A percentile compares a stretch with the other conserved stretches of the same genome.
Evolutionary conservation across 2,888 invertebrate genomes (phyloP).

Genomic region (Acrocyrtus sp.): DNA sequence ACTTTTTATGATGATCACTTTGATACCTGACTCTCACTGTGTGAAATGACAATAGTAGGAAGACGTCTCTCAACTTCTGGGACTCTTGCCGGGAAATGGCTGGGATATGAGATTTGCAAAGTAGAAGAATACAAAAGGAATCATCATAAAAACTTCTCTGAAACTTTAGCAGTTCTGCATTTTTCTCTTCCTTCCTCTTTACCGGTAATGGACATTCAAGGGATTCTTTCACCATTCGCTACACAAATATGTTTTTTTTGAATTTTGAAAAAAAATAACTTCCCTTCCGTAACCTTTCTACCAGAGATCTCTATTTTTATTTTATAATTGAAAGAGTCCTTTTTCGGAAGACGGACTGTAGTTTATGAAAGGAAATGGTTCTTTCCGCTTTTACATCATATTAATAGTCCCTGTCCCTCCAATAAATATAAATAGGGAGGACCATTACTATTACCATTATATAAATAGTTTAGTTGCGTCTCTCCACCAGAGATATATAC

Average conservation of each 20-base stretch:
- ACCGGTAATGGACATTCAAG: conserved; percentile 10
- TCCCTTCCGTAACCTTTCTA: too few relatives aligned
- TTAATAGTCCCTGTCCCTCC: not conserved
- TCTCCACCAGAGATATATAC: too few relatives aligned
- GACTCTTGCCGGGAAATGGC: not conserved
- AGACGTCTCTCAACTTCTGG: not conserved
- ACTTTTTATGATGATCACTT: conserved; percentile 12
- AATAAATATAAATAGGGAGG: not conserved
- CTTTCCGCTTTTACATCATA: not conserved
- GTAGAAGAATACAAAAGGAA: not conserved
- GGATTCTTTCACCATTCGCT: conserved; percentile 8
- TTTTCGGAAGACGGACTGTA: not conserved
- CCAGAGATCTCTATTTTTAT: not conserved
- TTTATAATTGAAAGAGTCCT: not conserved
- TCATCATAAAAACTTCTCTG: not conserved
- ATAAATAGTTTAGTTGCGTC: too few relatives aligned
- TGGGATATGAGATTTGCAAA: not conserved
- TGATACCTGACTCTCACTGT: not conserved
- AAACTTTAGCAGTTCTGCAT: not conserved
- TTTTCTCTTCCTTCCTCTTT: too few relatives aligned
- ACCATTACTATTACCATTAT: not conserved
- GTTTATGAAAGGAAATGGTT: not conserved
- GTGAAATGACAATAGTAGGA: conserved; percentile 7
- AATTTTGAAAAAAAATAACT: too few relatives aligned
- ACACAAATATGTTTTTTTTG: not conserved